A percentile compares a stretch with the other conserved stretches of the same genome.
phyloP scores from a whole-genome alignment of 2,888 invertebrate genomes.

The Latrodectus elegans region DNA sequence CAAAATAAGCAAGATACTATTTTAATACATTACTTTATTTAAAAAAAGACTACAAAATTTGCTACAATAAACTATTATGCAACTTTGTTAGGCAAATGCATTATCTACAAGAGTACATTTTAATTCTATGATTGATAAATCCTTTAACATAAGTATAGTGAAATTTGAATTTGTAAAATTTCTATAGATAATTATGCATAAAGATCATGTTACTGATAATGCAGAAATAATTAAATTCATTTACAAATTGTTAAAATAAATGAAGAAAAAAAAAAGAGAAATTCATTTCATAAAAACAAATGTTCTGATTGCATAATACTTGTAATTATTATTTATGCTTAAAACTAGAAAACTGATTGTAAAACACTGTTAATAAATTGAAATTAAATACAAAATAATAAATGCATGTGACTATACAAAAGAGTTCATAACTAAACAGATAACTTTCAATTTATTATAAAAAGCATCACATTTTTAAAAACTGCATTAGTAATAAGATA shows the following conservation, averaged over 20 bases:
- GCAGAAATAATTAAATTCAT: slow-evolving; percentile 30
- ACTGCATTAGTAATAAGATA: neutral
- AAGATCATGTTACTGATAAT: slow-evolving; percentile 40
- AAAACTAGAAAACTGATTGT: neutral
- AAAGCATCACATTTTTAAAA: neutral
- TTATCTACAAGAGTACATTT: slow-evolving; percentile 66
- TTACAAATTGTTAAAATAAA: slow-evolving; percentile 21
- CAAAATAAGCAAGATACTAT: neutral
- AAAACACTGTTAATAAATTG: too few species aligned
- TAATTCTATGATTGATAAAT: slow-evolving; percentile 48
- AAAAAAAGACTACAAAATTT: slow-evolving; percentile 68
- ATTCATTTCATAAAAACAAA: neutral
- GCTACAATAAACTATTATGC: slow-evolving; percentile 67
- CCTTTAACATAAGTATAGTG: slow-evolving; percentile 45
- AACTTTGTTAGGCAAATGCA: slow-evolving; percentile 68
- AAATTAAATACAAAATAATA: too few species aligned
- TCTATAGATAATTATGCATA: slow-evolving; percentile 22
- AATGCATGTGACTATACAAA: too few species aligned
- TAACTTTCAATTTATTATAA: neutral
- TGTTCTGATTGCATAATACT: neutral
- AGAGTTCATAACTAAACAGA: neutral
- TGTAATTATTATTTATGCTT: neutral
- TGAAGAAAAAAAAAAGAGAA: neutral
- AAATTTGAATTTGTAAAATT: slow-evolving; percentile 42
- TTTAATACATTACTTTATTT: slow-evolving; percentile 58